Conservation (phyloP, 2,113 vertebrate genomes). For the Rhadina sibilatrix region DNA sequence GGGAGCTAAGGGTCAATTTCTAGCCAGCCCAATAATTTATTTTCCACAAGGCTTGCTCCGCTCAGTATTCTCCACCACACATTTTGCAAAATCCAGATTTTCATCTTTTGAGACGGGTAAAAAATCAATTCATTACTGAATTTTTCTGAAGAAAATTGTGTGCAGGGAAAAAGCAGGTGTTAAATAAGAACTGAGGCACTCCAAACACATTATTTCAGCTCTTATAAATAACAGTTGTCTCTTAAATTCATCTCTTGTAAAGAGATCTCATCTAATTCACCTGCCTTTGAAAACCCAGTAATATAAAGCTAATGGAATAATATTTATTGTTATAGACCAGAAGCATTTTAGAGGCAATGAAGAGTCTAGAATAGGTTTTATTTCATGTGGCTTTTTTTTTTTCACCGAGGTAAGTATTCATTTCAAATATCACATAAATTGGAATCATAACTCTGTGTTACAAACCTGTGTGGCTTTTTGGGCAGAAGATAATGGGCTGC, state of each 20-base stretch:
- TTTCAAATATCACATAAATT: background rate
- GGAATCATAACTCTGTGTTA: background rate
- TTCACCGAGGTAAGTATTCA: background rate
- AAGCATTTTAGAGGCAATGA: background rate
- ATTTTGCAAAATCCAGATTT: background rate
- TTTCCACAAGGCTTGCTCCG: background rate
- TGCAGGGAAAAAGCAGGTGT: background rate
- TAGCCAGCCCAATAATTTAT: background rate
- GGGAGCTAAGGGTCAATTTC: background rate
- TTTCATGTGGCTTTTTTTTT: background rate
- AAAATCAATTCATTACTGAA: slow-evolving; percentile 17
- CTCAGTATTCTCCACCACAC: background rate
- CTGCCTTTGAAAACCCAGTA: background rate
- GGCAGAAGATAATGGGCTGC: background rate
- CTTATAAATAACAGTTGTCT: background rate
- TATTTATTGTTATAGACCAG: background rate
- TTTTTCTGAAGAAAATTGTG: background rate
- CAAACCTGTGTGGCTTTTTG: background rate
- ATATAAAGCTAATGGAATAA: background rate
- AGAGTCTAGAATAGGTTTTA: background rate
- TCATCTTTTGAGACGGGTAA: background rate
- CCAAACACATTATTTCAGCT: background rate
- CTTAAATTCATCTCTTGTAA: background rate
- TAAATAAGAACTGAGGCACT: background rate
- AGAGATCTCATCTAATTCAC: background rate